phyloP scores from a whole-genome alignment of 2,113 vertebrate species.

The Orthonyx spaldingii region DNA sequence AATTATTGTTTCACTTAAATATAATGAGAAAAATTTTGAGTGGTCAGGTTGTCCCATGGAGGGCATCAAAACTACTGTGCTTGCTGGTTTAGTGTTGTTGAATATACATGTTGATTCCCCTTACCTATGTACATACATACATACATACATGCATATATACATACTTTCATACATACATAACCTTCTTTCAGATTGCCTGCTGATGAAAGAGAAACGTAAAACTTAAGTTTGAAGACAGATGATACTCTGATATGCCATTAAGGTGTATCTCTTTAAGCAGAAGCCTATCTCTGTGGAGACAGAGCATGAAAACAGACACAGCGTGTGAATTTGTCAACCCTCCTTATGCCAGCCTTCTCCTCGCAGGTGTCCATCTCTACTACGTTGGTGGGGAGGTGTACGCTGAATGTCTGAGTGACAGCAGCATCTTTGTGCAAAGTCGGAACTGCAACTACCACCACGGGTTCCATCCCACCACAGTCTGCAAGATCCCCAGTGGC shows the following conservation, averaged over 20 bases:
- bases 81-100: not conserved
- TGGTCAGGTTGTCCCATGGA: not conserved
- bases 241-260: not conserved
- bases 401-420: slow-evolving; percentile 95
- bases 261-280: not conserved
- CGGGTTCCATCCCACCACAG: slow-evolving; percentile 95
- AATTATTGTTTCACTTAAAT: not conserved
- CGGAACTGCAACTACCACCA: slow-evolving; percentile 99
- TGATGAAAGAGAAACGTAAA: not conserved
- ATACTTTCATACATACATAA: not conserved
- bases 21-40: not conserved
- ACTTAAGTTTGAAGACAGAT: not conserved
- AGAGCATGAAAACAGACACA: not conserved
- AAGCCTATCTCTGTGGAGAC: not conserved
- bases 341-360: not conserved
- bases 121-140: too few relatives aligned
- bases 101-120: not conserved
- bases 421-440: slow-evolving; percentile 98
- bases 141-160: too few relatives aligned
- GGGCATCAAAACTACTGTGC: not conserved
- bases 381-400: slow-evolving; percentile 98
- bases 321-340: not conserved
- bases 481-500: slow-evolving; percentile 97
- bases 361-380: slow-evolving; percentile 92
- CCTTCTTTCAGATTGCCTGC: not conserved